phyloP scores from a whole-genome alignment of 1,140 invertebrate species.

The Agrypnia vestita region DNA sequence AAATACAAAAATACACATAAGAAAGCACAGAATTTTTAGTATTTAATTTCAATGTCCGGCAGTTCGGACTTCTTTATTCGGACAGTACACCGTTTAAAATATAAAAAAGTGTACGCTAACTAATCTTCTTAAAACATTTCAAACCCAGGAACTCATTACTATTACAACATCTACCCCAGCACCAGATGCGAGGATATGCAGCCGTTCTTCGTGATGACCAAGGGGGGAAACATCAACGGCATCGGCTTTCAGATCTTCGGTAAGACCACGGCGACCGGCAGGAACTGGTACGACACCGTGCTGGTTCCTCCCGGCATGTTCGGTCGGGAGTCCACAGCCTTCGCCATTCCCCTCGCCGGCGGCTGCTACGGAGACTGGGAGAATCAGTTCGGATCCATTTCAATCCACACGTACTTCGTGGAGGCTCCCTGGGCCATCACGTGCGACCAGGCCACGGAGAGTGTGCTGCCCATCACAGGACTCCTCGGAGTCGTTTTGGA shows the following conservation, averaged over 20 bases:
- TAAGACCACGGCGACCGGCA: constrained; percentile 39
- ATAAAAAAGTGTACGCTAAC: no score
- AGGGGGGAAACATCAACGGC: constrained; percentile 58
- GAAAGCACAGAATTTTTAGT: no score
- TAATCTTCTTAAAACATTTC: no score
- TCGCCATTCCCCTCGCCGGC: constrained; percentile 63
- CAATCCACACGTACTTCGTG: constrained; percentile 26
- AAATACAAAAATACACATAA: no score
- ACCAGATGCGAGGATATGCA: constrained; percentile 51
- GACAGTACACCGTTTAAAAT: no score
- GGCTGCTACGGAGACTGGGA: constrained; percentile 52
- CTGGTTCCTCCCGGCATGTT: no score
- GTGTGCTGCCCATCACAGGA: no score
- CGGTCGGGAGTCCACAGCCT: constrained; percentile 56
- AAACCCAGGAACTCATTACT: constrained; percentile 61
- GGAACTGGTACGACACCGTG: constrained; percentile 64
- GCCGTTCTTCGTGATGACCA: constrained; percentile 59
- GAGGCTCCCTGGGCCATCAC: no score
- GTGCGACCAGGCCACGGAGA: no score
- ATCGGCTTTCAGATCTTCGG: constrained; percentile 62
- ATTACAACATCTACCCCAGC: constrained; percentile 59
- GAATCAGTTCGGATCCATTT: constrained; percentile 55
- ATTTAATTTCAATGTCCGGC: no score
- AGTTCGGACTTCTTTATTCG: no score
- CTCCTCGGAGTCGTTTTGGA: no score